phyloP scores from a whole-genome alignment of 2,797 vertebrate species.

The Brachyrhaphis roseni region DNA sequence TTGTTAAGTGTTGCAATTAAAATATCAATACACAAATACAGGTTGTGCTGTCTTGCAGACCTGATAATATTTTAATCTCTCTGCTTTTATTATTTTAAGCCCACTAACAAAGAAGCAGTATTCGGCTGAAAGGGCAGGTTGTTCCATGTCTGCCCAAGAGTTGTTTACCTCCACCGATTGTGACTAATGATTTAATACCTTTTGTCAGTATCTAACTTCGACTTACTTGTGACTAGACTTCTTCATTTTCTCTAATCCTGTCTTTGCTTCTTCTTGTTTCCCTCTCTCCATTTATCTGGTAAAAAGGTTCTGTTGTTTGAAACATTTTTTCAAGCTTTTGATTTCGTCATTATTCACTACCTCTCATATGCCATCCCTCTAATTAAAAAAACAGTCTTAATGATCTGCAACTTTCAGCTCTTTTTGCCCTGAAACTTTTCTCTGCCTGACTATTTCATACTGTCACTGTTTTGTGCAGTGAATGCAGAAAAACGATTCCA shows the following conservation, averaged over 20 bases:
- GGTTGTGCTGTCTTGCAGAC: slow-evolving; percentile 9
- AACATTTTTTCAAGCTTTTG: slow-evolving; percentile 25
- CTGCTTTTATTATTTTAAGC: slow-evolving; percentile 35
- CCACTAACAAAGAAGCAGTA: slow-evolving; percentile 15
- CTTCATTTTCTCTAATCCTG: slow-evolving; percentile 46
- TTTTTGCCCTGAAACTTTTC: slow-evolving; percentile 36
- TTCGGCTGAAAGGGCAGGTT: slow-evolving; percentile 29
- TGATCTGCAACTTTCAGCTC: slow-evolving; percentile 57
- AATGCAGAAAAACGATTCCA: slow-evolving; percentile 56
- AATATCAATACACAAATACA: slow-evolving; percentile 19
- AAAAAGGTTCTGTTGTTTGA: slow-evolving; percentile 41
- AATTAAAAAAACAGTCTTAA: slow-evolving; percentile 72
- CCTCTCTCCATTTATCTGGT: slow-evolving; percentile 59
- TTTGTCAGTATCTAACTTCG: slow-evolving; percentile 37
- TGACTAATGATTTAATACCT: slow-evolving; percentile 58
- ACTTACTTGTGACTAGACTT: slow-evolving; percentile 52
- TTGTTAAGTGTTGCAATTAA: slow-evolving; percentile 23
- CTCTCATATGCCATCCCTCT: slow-evolving; percentile 65
- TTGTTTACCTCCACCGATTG: slow-evolving; percentile 57
- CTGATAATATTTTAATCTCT: slow-evolving; percentile 38
- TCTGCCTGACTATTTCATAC: slow-evolving; percentile 37
- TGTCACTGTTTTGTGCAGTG: slow-evolving; percentile 51
- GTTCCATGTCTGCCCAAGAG: slow-evolving; percentile 32
- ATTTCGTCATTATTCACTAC: slow-evolving; percentile 63
- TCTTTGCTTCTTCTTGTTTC: slow-evolving; percentile 30